Conservation (phyloP, 92 coral and sea anemone species). For the Zoanthus sociatus region DNA sequence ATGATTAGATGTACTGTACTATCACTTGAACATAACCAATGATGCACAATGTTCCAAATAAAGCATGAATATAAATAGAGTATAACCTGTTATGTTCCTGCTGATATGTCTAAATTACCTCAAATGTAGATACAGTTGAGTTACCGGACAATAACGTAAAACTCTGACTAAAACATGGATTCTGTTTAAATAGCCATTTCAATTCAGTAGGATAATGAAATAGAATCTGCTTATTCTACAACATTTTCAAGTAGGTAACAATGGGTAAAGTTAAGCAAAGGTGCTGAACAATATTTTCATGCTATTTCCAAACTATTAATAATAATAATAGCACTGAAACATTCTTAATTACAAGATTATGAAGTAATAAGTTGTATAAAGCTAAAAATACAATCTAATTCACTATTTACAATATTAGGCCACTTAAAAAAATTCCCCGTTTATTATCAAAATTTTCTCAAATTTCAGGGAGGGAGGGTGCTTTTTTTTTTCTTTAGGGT, state of each 20-base stretch:
- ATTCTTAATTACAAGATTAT: neutral
- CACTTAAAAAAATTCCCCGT: too few species aligned
- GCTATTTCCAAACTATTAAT: neutral
- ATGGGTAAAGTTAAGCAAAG: neutral
- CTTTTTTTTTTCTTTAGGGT: too few species aligned
- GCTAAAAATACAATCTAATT: neutral
- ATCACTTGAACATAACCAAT: neutral
- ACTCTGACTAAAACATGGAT: neutral
- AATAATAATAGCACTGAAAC: neutral
- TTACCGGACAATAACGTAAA: neutral
- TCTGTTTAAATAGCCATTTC: neutral
- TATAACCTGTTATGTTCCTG: constrained; percentile 1
- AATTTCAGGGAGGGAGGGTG: too few species aligned
- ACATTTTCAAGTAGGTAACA: neutral
- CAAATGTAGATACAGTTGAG: neutral
- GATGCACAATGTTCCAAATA: neutral
- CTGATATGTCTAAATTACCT: neutral
- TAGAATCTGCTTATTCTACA: neutral
- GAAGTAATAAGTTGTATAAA: neutral
- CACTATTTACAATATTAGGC: too few species aligned
- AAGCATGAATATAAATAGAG: constrained; percentile 10
- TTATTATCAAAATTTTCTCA: too few species aligned
- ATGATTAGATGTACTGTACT: neutral
- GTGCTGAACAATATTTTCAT: neutral
- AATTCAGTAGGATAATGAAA: neutral